Base-by-base conservation (phyloP, 2,113 vertebrate species). In the Perccottus glenii region DNA sequence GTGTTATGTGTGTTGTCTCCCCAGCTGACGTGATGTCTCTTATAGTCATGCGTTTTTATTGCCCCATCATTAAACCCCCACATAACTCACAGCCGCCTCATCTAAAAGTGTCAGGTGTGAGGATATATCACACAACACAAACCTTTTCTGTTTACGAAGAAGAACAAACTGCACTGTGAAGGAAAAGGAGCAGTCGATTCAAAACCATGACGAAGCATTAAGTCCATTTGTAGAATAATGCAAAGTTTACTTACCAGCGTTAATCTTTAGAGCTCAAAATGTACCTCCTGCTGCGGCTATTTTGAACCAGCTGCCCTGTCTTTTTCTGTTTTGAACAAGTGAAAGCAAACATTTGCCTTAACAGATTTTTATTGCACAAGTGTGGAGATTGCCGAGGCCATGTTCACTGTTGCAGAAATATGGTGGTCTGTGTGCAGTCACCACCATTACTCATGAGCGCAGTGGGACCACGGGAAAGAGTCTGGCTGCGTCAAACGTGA, bases 361-460 rank as follows among this genome's bases (percentile, higher is more conserved):
- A 36, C 57, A 64, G 47, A 47, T 44, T 64, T 3, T 61, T 50
- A 42, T 9, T 4, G 51, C 59, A 32, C 2, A 4, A 27, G 38
- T 27, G 59, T 11, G 43, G 51, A 73, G 77, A 63, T 62, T 38
- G 52, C 12, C 45, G 52, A 16, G 59, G 19, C 66, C 46, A 50
- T 77, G 82, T 74, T 85, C 80, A 65, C 59, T 55, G 74, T 77
- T 83, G 80, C 74, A 84, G 80, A 85, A 81, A 86, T 84, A 33
- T 53, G 70, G 70, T 75, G 72, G 79, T 82, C 70, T 79, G 48
- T 77, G 79, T 78, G 77, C 74, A 72, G 73, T 71, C 69, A 6
- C 72, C 84, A 80, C 75, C 72, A 68, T 81, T 76, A 85, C 45
- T 78, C 83, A 84, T 84, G 78, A 85, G 73, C 78, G 78, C 69